Evolutionary conservation across 2,888 invertebrate species (phyloP), one percentile per base, ranked within the genome.

Genomic region (Hirudinaria manillensis): DNA sequence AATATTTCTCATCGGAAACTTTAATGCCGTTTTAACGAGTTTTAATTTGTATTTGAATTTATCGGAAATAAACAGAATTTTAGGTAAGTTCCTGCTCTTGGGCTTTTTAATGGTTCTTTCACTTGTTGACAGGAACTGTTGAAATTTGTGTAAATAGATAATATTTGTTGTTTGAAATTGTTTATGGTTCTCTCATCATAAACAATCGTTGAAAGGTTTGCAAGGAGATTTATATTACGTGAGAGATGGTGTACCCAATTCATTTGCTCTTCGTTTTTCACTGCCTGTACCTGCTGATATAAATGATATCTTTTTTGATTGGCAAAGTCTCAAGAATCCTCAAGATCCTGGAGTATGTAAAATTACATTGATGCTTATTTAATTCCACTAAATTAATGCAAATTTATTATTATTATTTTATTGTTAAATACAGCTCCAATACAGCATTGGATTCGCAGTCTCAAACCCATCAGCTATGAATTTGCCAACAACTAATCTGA

Each of bases 181-280:
- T 16, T 4, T 45, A 16, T 45, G 1, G 13, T 45, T 45, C 45
- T 45, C 45, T 45, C 45, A 45, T 45, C 1, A 16, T 10, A 45
- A 16, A 1, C 10, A 45, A 16, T 45, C 16, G 45, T 32, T 32
- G 13, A 3, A 3, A 73, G 73, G 65, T 61, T 73, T 32, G n/a
- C 51, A 36, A n/a, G 65, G 38, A 10, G 73, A 73, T 21, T 21
- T 73, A 24, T 65, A 61, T 38, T 73, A 73, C 21, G 73, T 73
- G 6, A 65, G 65, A 38, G 55, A 73, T 73, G 73, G 73, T 0
- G 56, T 56, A 13, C 29, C 45, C n/a, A 56, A 73, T 29, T 24
- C 13, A 29, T 61, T 65, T 24, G 61, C 73, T 16, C 32, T 65
- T 6, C 29, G 21, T 3, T 34, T 73, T 34, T 19, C n/a, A 21